These are phyloP conservation scores for Octomys mimax DNA, from an alignment of 2,797 vertebrate species.

Conservation along the genomic window DNA sequence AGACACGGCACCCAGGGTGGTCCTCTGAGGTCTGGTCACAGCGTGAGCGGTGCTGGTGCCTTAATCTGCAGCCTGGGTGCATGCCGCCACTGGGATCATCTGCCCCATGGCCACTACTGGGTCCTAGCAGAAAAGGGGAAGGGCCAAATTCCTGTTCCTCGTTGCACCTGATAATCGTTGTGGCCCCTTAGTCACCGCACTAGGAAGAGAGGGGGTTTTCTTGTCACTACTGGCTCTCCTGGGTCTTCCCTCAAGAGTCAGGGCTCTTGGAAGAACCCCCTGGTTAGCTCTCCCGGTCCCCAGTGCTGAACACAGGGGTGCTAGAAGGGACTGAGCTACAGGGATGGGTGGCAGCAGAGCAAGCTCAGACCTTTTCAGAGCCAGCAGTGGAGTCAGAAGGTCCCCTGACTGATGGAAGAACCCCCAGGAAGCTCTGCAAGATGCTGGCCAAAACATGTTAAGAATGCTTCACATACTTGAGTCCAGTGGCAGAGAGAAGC, in stretches of 20 bases:
- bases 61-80: not conserved
- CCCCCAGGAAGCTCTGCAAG: not conserved
- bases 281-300: not conserved
- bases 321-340: not conserved
- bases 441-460: not conserved
- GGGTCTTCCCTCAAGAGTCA: not conserved
- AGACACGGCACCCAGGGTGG: not conserved
- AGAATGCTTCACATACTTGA: not conserved
- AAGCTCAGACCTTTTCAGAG: not conserved
- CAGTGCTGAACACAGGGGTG: not conserved
- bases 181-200: not conserved
- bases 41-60: fast-evolving
- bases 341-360: not conserved
- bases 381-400: not conserved
- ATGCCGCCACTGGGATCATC: not conserved
- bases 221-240: not conserved
- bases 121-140: not conserved
- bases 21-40: not conserved
- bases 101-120: not conserved
- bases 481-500: not conserved
- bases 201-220: not conserved
- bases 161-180: not conserved
- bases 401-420: not conserved
- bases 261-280: not conserved
- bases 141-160: not conserved